Evolutionary conservation across 2,888 invertebrate genomes (phyloP), one percentile per base, ranked within the genome.

Genomic region (Nebria salina): DNA sequence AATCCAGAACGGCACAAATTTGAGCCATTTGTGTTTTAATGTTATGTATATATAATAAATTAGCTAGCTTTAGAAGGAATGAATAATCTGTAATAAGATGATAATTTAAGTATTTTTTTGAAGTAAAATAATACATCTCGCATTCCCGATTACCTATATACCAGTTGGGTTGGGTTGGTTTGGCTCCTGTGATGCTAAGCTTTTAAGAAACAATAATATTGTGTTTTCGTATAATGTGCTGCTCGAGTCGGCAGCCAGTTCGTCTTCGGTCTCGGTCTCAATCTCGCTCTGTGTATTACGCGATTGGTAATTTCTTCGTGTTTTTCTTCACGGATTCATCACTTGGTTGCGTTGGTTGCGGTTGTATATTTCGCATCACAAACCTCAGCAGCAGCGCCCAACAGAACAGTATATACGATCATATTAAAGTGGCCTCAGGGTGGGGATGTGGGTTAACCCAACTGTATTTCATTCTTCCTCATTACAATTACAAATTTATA

Each of bases 191-290:
- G 15, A 64, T 11, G 70, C 70, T 88, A 88, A 87, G 88, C 88
- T 88, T 88, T 88, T 88, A 88, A 88, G 88, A 87, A 88, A 88
- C 87, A 87, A 88, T 88, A 88, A 88, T 88, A 88, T 88, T 88
- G 87, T 88, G 88, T 86, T 88, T 76, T 87, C 86, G 87, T 87
- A 87, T 88, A 88, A 88, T 88, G 54, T 54, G 54, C 11, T 54
- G 54, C 54, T 54, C 54, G 54, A 54, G 54, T 11, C 8, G 54
- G 54, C 54, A 54, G 54, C 54, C 34, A 34, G 34, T 5, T 34
- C 34, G 34, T 34, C 34, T 34, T 34, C 20, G 20, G 20, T 20
- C 34, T 34, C 34, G 34, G 34, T 34, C 34, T 34, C 34, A 5
- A 1, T 34, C 34, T 34, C 34, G 34, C 34, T 34, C 88, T 86